These are phyloP conservation scores for Gerris buenoi DNA, from an alignment of 1,140 invertebrate species.

Conservation along the genomic window DNA sequence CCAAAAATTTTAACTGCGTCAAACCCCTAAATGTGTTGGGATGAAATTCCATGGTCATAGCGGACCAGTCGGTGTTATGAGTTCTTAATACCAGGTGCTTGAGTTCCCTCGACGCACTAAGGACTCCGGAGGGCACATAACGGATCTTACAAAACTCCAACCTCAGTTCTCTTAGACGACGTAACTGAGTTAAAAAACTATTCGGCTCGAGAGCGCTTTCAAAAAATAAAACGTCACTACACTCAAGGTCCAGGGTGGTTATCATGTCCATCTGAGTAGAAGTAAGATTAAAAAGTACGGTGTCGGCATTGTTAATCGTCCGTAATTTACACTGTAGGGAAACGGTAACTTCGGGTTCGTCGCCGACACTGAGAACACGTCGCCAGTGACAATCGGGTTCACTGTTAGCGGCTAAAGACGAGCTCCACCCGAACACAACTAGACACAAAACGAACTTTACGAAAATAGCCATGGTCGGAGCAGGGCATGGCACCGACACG, in stretches of 20 bases:
- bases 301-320: conserved; percentile 51
- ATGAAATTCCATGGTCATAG: conserved; percentile 57
- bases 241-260: conserved; percentile 50
- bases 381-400: conserved; percentile 27
- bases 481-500: background rate
- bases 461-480: background rate
- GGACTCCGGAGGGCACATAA: conserved; percentile 48
- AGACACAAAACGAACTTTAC: conserved; percentile 12
- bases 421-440: background rate
- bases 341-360: conserved; percentile 35
- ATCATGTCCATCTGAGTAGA: conserved; percentile 45
- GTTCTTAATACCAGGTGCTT: conserved; percentile 51
- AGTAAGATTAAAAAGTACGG: conserved; percentile 49
- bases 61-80: conserved; percentile 64
- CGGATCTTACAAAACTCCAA: conserved; percentile 67
- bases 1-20: conserved; percentile 46
- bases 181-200: conserved; percentile 47
- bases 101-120: conserved; percentile 48
- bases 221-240: conserved; percentile 63
- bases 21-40: conserved; percentile 51
- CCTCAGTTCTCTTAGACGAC: conserved; percentile 46
- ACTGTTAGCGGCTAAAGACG: conserved; percentile 3
- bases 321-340: conserved; percentile 50
- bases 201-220: conserved; percentile 49
- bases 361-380: conserved; percentile 45